Percentiles rank a stretch among this genome's conserved stretches.
These are phyloP conservation scores for Sciurus vulgaris DNA, from an alignment of 2,797 vertebrate species.

Conservation along the genomic window DNA sequence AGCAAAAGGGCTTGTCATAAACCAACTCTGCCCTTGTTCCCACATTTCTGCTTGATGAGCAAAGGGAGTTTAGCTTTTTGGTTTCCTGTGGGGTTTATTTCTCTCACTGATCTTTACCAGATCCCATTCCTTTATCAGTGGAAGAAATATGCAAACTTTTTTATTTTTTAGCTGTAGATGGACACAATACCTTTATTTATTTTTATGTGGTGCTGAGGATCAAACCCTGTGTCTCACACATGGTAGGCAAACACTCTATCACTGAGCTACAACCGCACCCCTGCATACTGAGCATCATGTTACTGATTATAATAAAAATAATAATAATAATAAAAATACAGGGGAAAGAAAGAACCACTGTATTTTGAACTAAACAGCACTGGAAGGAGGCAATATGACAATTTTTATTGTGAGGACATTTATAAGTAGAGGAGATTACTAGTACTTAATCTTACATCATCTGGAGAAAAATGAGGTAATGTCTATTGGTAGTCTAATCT, in stretches of 20 bases:
- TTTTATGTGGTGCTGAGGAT: too few relatives aligned
- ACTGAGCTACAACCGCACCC: too few relatives aligned
- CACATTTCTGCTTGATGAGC: neutral
- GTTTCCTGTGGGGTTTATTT: neutral
- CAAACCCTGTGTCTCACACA: too few relatives aligned
- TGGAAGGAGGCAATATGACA: neutral
- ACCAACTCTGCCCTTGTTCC: slow-evolving; percentile 1
- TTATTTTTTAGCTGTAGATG: too few relatives aligned
- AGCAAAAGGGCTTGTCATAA: neutral
- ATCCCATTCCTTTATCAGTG: neutral
- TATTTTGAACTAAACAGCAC: neutral
- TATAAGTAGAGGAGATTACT: neutral
- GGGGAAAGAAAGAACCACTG: neutral
- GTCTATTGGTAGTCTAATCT: slow-evolving; percentile 69
- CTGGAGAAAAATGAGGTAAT: slow-evolving; percentile 58
- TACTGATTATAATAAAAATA: neutral
- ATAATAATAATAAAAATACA: too few relatives aligned
- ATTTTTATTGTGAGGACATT: neutral
- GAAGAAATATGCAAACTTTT: neutral
- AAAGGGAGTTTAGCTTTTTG: neutral
- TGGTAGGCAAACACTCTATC: too few relatives aligned
- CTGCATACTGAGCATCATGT: neutral
- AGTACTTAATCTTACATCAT: slow-evolving; percentile 67
- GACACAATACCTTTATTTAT: too few relatives aligned
- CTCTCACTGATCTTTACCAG: neutral